Evolutionary conservation across 2,113 vertebrate species (phyloP), one percentile per base, ranked within the genome.

Genomic region (Mesocricetus auratus): DNA sequence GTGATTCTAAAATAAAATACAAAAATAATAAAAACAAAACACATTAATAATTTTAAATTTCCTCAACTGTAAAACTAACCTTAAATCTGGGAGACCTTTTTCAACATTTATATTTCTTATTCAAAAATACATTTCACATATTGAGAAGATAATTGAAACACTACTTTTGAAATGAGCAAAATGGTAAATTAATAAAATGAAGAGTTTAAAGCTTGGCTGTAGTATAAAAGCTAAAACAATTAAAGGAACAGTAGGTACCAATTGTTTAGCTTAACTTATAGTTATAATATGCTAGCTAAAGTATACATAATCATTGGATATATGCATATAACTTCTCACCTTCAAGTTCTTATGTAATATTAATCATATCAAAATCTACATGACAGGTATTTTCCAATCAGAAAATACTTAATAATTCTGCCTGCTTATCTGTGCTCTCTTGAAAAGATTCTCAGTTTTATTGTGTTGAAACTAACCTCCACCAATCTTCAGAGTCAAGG

Each of bases 41-140:
- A 5, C 26, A 22, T n/a, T 36, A 85, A 50, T 73, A 66, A 66
- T 58, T 90, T 31, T 86, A 95, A 90, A 12, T 92, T 96, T 95
- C 81, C 53, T 96, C 42, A 68, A 79, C 60, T 62, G 10, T 94
- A 82, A 90, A 97, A 60, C 15, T 17, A 94, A 16, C 69, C 33
- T 58, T 77, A 64, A 83, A 91, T 5, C 7, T 87, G 11, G 7
- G 68, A 47, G 5, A 8, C 60, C 69, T 60, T 2, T 89, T 13
- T 64, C 87, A 47, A 15, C 13, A 16, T 45, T 64, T 66, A 6
- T 12, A 2, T 62, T 89, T 68, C 19, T 56, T 73, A 26, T 77
- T 73, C 33, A 75, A 88, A 92, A 82, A 39, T 8, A 29, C 8
- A 75, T 4, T 91, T 69, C 19, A 64, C 45, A 79, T 62, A 64